Evolutionary conservation across 2,888 invertebrate species (phyloP), one percentile per base, ranked within the genome.

Genomic region (Cabera pusaria): DNA sequence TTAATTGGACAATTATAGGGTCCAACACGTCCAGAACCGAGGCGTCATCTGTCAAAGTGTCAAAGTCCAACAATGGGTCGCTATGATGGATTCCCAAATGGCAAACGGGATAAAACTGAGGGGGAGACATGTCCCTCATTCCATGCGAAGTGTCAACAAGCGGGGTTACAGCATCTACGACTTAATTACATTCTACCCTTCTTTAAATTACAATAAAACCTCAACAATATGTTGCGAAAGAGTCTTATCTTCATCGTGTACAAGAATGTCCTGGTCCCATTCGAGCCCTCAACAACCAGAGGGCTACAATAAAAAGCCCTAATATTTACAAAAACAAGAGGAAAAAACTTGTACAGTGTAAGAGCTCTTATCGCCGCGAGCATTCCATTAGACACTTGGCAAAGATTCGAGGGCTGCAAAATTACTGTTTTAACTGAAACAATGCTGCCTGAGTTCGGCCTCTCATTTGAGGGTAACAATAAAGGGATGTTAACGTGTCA

Each of bases 371-470:
- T 73, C 72, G 72, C 76, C 68, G 64, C 56, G 59, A 64, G 75
- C 77, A 63, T 69, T 74, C 75, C 81, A 80, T 84, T 83, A 82
- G 74, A 77, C 80, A 82, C 86, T 84, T 82, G 68, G 75, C 71
- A 66, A 62, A 71, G 73, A 75, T 80, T 83, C 61, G 72, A 82
- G 80, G 72, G 75, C 71, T 67, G 56, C 64, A 58, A 61, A 61
- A 70, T 67, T 68, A 69, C 68, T 59, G 59, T 66, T 64, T 58
- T 55, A 56, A 66, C 71, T 72, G 72, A 64, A 65, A 64, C 64
- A 60, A 59, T 72, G 64, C 59, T 66, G 56, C 47, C 49, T 39
- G 54, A 53, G 46, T 52, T 41, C 49, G 28, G 38, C 26, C 54
- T 27, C 33, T 31, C 35, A 42, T 49, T 39, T 40, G 44, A 46